These are phyloP conservation scores for Serranus cabrilla DNA, from an alignment of 2,797 vertebrate genomes.

Conservation along the genomic window DNA sequence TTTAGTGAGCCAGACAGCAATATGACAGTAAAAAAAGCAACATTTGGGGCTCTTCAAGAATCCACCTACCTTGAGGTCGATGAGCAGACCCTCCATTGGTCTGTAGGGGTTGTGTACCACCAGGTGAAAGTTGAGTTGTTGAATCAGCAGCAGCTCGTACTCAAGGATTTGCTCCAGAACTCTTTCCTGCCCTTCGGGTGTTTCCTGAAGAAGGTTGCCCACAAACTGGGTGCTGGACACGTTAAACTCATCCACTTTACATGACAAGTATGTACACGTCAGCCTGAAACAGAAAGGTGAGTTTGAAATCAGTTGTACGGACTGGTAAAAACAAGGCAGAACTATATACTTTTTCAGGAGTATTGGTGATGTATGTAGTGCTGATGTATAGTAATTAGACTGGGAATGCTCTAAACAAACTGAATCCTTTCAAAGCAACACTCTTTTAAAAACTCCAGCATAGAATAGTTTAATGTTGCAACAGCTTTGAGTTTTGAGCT, in stretches of 20 bases:
- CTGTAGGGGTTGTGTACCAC: conserved; percentile 96
- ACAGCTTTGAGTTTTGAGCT: too few species aligned
- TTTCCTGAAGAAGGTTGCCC: conserved; percentile 92
- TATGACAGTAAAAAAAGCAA: neutral
- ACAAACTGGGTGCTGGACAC: conserved; percentile 96
- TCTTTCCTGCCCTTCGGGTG: conserved; percentile 89
- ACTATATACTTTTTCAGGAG: neutral
- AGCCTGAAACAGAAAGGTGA: conserved; percentile 65
- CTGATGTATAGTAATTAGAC: neutral
- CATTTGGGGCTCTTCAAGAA: too few species aligned
- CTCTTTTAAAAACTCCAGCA: too few species aligned
- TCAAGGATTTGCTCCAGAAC: conserved; percentile 95
- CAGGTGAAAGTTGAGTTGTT: conserved; percentile 97
- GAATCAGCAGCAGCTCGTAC: conserved; percentile 95
- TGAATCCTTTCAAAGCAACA: too few species aligned
- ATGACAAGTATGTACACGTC: conserved; percentile 92
- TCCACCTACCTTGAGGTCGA: conserved; percentile 92
- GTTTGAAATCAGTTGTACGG: neutral
- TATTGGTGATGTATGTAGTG: neutral
- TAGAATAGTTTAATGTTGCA: too few species aligned
- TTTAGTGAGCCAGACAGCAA: neutral
- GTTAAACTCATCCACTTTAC: conserved; percentile 99
- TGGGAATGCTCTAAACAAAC: neutral
- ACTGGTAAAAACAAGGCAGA: neutral
- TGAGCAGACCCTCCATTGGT: conserved; percentile 96